These are phyloP conservation scores for Crenuchus spilurus DNA, from an alignment of 2,797 vertebrate genomes.

Conservation along the genomic window DNA sequence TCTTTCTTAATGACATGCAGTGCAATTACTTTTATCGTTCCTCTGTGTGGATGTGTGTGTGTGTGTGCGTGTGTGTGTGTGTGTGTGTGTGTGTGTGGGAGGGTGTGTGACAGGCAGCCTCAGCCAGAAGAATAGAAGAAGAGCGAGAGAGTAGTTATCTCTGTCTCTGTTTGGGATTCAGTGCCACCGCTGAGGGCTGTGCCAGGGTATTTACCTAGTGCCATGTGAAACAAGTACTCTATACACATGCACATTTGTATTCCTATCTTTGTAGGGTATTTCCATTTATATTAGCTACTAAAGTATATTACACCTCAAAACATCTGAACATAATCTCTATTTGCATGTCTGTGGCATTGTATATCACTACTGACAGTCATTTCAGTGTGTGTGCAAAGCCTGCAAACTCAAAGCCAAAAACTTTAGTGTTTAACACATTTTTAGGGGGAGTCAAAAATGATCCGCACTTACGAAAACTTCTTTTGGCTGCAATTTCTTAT, in stretches of 20 bases:
- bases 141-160: slow-evolving; percentile 16
- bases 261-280: not conserved
- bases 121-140: slow-evolving; percentile 3
- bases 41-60: slow-evolving; percentile 17
- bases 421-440: too few relatives aligned
- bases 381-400: too few relatives aligned
- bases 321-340: too few relatives aligned
- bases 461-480: too few relatives aligned
- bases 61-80: slow-evolving; percentile 12
- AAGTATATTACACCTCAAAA: too few relatives aligned
- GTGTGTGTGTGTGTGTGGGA: not conserved
- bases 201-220: not conserved
- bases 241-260: not conserved
- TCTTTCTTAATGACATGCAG: slow-evolving; percentile 48
- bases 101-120: slow-evolving; percentile 1
- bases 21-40: slow-evolving; percentile 50
- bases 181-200: not conserved
- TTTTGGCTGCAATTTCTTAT: too few relatives aligned
- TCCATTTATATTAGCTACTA: not conserved
- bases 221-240: not conserved
- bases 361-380: too few relatives aligned
- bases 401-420: too few relatives aligned
- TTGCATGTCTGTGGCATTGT: too few relatives aligned
- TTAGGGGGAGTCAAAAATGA: too few relatives aligned
- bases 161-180: slow-evolving; percentile 16